phyloP scores from a whole-genome alignment of 2,113 vertebrate species.

The Pterocles burchelli region DNA sequence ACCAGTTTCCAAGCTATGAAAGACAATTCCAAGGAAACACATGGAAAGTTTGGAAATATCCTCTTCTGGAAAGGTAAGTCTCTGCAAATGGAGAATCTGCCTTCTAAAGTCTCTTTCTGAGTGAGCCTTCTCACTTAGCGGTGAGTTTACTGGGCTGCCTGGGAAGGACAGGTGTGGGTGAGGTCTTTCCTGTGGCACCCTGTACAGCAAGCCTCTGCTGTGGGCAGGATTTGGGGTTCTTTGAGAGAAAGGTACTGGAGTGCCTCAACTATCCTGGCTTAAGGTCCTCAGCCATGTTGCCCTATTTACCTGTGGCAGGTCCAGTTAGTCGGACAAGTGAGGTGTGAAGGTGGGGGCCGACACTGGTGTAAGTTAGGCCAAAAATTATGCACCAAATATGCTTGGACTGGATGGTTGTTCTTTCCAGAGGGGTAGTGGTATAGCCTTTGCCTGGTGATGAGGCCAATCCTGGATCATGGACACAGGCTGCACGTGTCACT shows the following conservation, averaged over 20 bases:
- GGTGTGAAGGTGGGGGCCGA: neutral
- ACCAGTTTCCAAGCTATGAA: slow-evolving; percentile 82
- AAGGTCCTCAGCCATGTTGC: neutral
- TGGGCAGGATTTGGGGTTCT: neutral
- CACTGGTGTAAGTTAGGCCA: neutral
- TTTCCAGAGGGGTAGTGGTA: neutral
- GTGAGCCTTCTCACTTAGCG: neutral
- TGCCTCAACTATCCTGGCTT: neutral
- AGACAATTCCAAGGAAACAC: slow-evolving; percentile 62
- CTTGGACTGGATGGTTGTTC: neutral
- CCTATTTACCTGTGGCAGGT: neutral
- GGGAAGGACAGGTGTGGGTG: neutral
- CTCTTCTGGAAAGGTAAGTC: slow-evolving; percentile 77
- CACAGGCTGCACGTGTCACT: neutral
- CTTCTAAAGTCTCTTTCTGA: neutral
- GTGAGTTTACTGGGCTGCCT: neutral
- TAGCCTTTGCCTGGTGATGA: neutral
- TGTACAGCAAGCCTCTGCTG: neutral
- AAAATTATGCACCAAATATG: neutral
- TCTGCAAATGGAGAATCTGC: neutral
- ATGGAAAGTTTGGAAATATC: slow-evolving; percentile 66
- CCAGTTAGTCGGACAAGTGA: neutral
- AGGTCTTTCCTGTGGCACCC: neutral
- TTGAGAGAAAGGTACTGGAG: neutral
- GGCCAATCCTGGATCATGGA: neutral